Evolutionary conservation across 1,140 invertebrate species (phyloP).

Genomic region (Zaprionus ornatus): DNA sequence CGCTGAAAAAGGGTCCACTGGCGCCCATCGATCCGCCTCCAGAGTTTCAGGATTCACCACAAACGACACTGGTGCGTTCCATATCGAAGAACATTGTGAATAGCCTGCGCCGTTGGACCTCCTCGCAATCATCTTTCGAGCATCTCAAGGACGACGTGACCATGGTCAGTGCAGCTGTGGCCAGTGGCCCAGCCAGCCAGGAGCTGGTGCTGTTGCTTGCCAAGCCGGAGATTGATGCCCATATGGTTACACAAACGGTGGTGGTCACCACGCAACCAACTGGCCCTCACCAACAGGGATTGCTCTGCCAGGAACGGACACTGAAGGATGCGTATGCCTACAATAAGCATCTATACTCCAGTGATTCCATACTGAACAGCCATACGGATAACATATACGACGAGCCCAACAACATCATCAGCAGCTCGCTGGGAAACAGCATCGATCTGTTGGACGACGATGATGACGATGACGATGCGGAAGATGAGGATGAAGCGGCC

Average conservation of each 20-base stretch:
- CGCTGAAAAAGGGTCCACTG: slow-evolving; percentile 90
- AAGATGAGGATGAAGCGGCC: slow-evolving; percentile 56
- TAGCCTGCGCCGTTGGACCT: slow-evolving; percentile 77
- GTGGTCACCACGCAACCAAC: slow-evolving; percentile 8
- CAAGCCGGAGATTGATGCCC: slow-evolving; percentile 19
- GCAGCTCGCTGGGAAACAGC: slow-evolving; percentile 76
- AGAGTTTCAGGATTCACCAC: slow-evolving; percentile 88
- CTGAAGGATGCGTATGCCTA: slow-evolving; percentile 76
- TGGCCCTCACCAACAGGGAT: not conserved
- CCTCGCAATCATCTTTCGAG: slow-evolving; percentile 78
- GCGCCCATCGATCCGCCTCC: slow-evolving; percentile 91
- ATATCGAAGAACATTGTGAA: slow-evolving; percentile 77
- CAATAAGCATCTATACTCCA: slow-evolving; percentile 81
- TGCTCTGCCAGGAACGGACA: slow-evolving; percentile 35
- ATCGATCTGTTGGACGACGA: slow-evolving; percentile 56
- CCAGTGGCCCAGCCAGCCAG: slow-evolving; percentile 19
- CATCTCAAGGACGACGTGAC: slow-evolving; percentile 69
- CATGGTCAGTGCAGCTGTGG: slow-evolving; percentile 45
- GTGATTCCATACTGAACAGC: slow-evolving; percentile 79
- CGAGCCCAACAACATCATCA: slow-evolving; percentile 79
- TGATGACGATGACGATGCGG: slow-evolving; percentile 53
- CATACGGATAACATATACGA: slow-evolving; percentile 83
- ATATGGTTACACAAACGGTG: not conserved
- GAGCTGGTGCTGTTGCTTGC: slow-evolving; percentile 55
- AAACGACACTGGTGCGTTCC: slow-evolving; percentile 79